These are phyloP conservation scores for Drosophila neotestacea DNA, from an alignment of 2,888 invertebrate genomes.

Conservation along the genomic window DNA sequence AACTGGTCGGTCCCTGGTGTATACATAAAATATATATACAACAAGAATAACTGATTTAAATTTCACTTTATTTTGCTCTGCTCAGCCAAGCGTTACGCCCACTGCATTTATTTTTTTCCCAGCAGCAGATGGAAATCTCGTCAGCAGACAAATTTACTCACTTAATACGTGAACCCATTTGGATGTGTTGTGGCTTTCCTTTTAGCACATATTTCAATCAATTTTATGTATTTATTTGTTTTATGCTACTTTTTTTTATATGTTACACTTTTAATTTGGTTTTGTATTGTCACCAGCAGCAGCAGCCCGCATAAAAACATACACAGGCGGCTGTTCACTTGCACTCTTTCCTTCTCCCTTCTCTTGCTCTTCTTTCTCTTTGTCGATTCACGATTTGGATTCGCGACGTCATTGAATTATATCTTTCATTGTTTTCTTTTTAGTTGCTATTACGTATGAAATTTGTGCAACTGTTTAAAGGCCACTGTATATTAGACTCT, in stretches of 20 bases:
- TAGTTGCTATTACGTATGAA: slow-evolving; percentile 17
- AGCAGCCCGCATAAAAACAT: slow-evolving; percentile 65
- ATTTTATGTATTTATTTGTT: slow-evolving; percentile 35
- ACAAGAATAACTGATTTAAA: slow-evolving; percentile 22
- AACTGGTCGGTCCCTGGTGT: no score
- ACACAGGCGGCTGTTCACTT: slow-evolving; percentile 42
- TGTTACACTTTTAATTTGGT: slow-evolving; percentile 41
- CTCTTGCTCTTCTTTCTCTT: slow-evolving; percentile 50
- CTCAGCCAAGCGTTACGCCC: slow-evolving; percentile 79
- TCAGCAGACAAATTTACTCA: slow-evolving; percentile 65
- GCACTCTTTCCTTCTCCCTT: slow-evolving; percentile 35
- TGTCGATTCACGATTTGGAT: slow-evolving; percentile 56
- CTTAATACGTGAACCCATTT: slow-evolving; percentile 83
- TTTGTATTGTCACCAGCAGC: slow-evolving; percentile 40
- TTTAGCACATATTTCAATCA: slow-evolving; percentile 70
- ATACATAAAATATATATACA: not conserved
- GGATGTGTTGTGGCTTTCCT: slow-evolving; percentile 19
- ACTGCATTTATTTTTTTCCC: slow-evolving; percentile 44
- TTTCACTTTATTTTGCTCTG: slow-evolving; percentile 33
- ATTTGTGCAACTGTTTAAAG: slow-evolving; percentile 23
- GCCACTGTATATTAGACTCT: slow-evolving; percentile 50
- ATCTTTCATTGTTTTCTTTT: slow-evolving; percentile 42
- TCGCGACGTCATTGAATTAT: slow-evolving; percentile 75
- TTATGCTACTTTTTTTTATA: slow-evolving; percentile 39
- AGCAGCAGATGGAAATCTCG: slow-evolving; percentile 39